Evolutionary conservation across 92 coral and sea anemone genomes (phyloP).

Genomic region (Zoanthus solanderi): DNA sequence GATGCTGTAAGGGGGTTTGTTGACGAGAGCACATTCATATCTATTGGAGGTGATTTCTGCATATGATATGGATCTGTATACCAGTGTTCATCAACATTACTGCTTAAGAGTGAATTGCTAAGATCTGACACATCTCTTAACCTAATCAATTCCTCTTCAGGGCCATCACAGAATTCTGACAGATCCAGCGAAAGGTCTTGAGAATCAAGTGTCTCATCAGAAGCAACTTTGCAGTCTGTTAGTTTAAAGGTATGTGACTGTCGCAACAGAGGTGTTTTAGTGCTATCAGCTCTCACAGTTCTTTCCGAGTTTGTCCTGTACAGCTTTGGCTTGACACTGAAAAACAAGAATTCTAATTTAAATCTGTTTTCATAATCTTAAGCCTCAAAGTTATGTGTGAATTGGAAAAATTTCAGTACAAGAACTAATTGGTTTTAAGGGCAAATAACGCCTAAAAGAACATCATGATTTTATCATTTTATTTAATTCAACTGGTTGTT

Average conservation of each 20-base stretch:
- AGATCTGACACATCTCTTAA: constrained; percentile 58
- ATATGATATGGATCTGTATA: constrained; percentile 87
- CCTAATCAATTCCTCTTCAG: constrained; percentile 81
- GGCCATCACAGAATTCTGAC: constrained; percentile 85
- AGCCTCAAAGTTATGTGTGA: too few species aligned
- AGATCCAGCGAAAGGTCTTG: constrained; percentile 74
- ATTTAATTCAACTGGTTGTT: too few species aligned
- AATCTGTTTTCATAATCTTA: too few species aligned
- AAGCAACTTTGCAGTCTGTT: constrained; percentile 60
- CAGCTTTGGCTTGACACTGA: constrained; percentile 75
- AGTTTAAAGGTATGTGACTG: constrained; percentile 56
- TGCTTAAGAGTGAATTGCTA: constrained; percentile 51
- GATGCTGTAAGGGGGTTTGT: constrained; percentile 89
- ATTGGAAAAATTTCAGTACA: too few species aligned
- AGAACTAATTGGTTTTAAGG: too few species aligned
- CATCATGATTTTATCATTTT: too few species aligned
- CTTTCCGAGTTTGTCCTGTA: constrained; percentile 88
- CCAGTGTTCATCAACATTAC: constrained; percentile 79
- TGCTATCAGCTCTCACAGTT: constrained; percentile 72
- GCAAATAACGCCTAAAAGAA: too few species aligned
- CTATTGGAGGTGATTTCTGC: constrained; percentile 65
- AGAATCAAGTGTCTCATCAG: constrained; percentile 75
- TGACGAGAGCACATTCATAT: constrained; percentile 70
- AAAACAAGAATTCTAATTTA: background rate
- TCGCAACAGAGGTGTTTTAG: constrained; percentile 14